Evolutionary conservation across 2,888 invertebrate genomes (phyloP), one percentile per base, ranked within the genome.

Genomic region (Heliconius ethilla): DNA sequence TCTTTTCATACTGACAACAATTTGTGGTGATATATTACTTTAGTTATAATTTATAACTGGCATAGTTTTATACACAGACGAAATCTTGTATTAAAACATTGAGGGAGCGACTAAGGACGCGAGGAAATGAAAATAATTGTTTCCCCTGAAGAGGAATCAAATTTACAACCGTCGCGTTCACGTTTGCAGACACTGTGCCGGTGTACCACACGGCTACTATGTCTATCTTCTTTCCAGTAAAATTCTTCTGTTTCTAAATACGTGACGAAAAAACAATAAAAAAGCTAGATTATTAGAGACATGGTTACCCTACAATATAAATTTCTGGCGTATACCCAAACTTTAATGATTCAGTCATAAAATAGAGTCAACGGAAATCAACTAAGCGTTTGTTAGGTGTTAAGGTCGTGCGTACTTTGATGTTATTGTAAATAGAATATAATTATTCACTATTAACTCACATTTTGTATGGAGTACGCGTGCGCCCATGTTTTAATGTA

Each of bases 341-440:
- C 22, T 67, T 67, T 67, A 55, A 75, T 75, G 66, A 75, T 55
- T 55, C 75, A 40, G 15, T 62, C 75, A 62, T 75, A 62, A 70
- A 75, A 45, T 59, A 75, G 18, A 75, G 65, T 75, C 75, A 65
- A 75, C 75, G 65, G 75, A 75, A 75, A 63, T 74, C 65, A 65
- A 65, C 51, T 65, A 75, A 75, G 65, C 37, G 81, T 78, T 82
- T 63, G 65, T 75, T 78, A 75, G 65, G 75, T 63, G 65, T 65
- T 75, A 75, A 63, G 75, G 75, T 65, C 45, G 45, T n/a, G n/a
- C 65, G 45, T 29, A 66, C 75, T 75, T 75, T 75, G 65, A 75
- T 75, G 51, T 51, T 65, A 65, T 75, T 51, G 45, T 63, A 73
- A 62, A 40, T 73, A 62, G 15, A 73, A 59, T 40, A 59, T 33